A percentile compares a stretch with the other conserved stretches of the same genome.
These are phyloP conservation scores for Pandion haliaetus DNA, from an alignment of 2,113 vertebrate genomes.

Conservation along the genomic window DNA sequence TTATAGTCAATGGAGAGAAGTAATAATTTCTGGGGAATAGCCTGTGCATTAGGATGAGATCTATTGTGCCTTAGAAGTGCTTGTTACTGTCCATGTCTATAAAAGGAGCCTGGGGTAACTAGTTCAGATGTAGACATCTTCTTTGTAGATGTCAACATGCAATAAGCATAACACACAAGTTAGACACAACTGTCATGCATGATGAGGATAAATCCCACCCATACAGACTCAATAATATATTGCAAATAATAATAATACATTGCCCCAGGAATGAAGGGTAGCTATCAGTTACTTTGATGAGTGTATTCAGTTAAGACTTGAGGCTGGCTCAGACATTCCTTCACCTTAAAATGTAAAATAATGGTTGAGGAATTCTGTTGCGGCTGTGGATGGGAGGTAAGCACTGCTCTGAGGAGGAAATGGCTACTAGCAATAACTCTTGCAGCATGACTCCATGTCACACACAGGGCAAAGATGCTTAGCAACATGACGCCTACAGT, in stretches of 20 bases:
- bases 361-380: background rate
- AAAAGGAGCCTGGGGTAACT: background rate
- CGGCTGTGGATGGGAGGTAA: background rate
- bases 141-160: background rate
- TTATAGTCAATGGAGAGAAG: background rate
- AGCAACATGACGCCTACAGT: background rate
- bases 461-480: background rate
- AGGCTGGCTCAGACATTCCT: background rate
- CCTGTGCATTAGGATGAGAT: background rate
- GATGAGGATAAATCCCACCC: background rate
- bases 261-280: background rate
- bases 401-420: background rate
- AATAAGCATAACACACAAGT: background rate
- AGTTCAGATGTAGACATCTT: background rate
- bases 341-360: background rate
- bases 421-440: background rate
- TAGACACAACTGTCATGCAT: background rate
- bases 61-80: background rate
- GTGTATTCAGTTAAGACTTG: background rate
- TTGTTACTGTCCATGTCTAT: background rate
- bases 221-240: background rate
- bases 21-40: background rate
- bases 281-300: background rate
- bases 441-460: background rate
- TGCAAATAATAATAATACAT: background rate